Conservation (phyloP, 2,888 invertebrate genomes). For the Fabriciana adippe region DNA sequence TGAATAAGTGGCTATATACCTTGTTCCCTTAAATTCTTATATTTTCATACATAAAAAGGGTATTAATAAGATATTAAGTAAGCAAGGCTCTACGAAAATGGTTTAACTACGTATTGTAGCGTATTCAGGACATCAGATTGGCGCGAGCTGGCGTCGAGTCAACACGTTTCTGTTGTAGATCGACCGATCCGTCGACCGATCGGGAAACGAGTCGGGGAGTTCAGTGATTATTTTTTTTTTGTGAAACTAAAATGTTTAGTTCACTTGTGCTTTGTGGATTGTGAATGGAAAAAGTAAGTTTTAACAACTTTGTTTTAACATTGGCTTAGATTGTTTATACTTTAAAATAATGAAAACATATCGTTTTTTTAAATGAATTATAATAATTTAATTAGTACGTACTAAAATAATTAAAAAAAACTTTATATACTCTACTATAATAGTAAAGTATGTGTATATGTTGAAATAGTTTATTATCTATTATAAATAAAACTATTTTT, state of each 20-base stretch:
- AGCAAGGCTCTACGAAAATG: conserved; percentile 28
- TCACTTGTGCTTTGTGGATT: conserved; percentile 37
- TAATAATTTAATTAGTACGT: no score
- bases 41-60: conserved; percentile 4
- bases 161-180: conserved; percentile 43
- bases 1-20: no score
- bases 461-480: no score
- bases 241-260: conserved; percentile 33
- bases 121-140: conserved; percentile 46
- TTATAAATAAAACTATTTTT: no score
- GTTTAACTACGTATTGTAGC: conserved; percentile 23
- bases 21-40: no score
- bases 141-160: conserved; percentile 47
- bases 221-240: conserved; percentile 30
- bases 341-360: no score
- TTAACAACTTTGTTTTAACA: conserved; percentile 16
- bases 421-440: no score
- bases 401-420: no score
- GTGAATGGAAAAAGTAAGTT: conserved; percentile 37
- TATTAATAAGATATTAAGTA: conserved; percentile 15
- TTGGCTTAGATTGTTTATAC: background rate
- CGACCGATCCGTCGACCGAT: conserved; percentile 37
- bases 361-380: no score
- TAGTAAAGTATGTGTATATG: no score
- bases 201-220: conserved; percentile 30